Conservation (phyloP, 1,140 invertebrate genomes). For the Pachypsylla venusta region DNA sequence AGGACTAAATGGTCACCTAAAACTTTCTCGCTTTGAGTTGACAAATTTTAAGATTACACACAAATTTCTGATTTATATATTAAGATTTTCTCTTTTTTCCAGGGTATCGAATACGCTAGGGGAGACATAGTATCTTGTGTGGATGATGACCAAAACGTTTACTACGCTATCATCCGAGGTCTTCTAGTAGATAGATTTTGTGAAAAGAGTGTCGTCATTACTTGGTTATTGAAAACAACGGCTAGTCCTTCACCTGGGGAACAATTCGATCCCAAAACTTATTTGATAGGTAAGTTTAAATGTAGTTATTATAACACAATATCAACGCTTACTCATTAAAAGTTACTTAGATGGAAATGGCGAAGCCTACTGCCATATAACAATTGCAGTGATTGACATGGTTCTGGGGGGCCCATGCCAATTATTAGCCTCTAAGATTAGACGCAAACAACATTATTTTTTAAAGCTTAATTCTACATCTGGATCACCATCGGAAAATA, state of each 20-base stretch:
- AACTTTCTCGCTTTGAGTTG: no score
- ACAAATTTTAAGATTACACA: neutral
- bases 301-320: no score
- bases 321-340: constrained; percentile 12
- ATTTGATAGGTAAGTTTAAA: constrained; percentile 54
- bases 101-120: constrained; percentile 38
- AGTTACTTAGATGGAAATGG: no score
- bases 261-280: constrained; percentile 77
- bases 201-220: constrained; percentile 84
- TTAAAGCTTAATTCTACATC: no score
- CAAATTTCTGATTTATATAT: neutral
- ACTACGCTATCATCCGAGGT: constrained; percentile 79
- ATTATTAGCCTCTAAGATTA: no score
- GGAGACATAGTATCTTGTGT: constrained; percentile 81
- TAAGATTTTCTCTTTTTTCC: constrained; percentile 2
- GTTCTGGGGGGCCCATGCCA: no score
- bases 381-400: no score
- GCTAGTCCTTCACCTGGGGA: constrained; percentile 57
- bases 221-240: constrained; percentile 77
- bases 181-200: constrained; percentile 83
- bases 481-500: no score
- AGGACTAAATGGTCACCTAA: no score
- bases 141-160: constrained; percentile 54
- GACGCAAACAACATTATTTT: no score
- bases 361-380: no score